Evolutionary conservation across 2,797 vertebrate species (phyloP).

Genomic region (Cynodonichthys magdalenae): DNA sequence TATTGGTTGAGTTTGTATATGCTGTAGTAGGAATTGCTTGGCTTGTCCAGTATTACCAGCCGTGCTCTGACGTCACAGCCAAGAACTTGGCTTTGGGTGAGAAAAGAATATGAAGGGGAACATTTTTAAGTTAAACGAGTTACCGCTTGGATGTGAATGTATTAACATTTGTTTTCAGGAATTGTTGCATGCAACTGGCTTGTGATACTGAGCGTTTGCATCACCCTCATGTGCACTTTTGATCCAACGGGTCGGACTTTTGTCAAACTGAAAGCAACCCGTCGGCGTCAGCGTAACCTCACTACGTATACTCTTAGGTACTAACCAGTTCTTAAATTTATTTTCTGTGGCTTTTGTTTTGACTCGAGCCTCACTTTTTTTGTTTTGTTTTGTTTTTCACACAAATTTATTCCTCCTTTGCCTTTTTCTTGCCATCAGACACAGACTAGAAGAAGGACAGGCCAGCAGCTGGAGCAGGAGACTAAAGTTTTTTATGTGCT

Average conservation of each 20-base stretch:
- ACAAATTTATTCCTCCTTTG: constrained; percentile 8
- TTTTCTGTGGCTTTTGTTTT: constrained; percentile 1
- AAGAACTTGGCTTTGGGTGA: constrained; percentile 96
- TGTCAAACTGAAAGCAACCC: constrained; percentile 96
- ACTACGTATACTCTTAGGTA: constrained; percentile 96
- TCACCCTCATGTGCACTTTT: constrained; percentile 97
- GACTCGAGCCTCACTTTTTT: neutral
- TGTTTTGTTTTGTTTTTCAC: neutral
- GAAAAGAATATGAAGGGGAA: constrained; percentile 33
- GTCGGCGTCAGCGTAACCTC: constrained; percentile 94
- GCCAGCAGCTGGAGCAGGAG: constrained; percentile 98
- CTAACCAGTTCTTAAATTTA: neutral
- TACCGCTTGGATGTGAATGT: constrained; percentile 14
- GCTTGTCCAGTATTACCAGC: constrained; percentile 96
- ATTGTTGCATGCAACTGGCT: constrained; percentile 99
- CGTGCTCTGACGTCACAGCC: constrained; percentile 95
- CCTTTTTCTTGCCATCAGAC: constrained; percentile 75
- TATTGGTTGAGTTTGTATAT: constrained; percentile 96
- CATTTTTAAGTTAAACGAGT: neutral
- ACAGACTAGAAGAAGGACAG: constrained; percentile 96
- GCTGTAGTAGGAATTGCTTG: constrained; percentile 97
- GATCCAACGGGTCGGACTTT: constrained; percentile 98
- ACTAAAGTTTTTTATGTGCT: constrained; percentile 97
- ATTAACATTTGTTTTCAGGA: constrained; percentile 68
- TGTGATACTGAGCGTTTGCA: constrained; percentile 96